Conservation (phyloP, 2,113 vertebrate genomes). For the Melanostigma gelatinosum region DNA sequence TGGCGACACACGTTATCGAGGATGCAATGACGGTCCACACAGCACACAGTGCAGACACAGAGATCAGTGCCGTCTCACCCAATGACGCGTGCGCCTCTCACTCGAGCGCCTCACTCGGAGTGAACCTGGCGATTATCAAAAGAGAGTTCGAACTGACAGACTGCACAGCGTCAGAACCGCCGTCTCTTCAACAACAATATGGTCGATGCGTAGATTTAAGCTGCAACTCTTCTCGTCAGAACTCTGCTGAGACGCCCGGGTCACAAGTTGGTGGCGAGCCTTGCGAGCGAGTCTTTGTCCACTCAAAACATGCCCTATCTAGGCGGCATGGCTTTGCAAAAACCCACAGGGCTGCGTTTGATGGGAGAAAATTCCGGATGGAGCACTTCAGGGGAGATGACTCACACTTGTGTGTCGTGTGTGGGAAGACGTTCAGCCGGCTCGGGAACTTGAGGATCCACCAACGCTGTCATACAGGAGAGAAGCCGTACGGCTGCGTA, state of each 20-base stretch:
- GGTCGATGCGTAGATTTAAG: slow-evolving; percentile 64
- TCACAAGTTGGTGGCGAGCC: slow-evolving; percentile 17
- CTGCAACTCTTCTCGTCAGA: slow-evolving; percentile 41
- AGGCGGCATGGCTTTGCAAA: slow-evolving; percentile 61
- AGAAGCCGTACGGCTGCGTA: slow-evolving; percentile 80
- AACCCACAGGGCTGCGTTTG: slow-evolving; percentile 29
- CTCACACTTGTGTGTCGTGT: slow-evolving; percentile 71
- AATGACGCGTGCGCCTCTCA: neutral
- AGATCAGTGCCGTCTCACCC: neutral
- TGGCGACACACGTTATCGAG: neutral
- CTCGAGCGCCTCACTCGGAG: neutral
- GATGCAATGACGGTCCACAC: neutral
- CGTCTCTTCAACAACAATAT: slow-evolving; percentile 12
- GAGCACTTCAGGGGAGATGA: slow-evolving; percentile 42
- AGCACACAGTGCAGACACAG: neutral
- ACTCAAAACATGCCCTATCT: slow-evolving; percentile 20
- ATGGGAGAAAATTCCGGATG: slow-evolving; percentile 39
- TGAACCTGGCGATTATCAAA: slow-evolving; percentile 56
- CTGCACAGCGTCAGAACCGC: slow-evolving; percentile 16
- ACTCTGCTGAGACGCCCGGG: slow-evolving; percentile 2
- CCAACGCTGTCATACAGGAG: slow-evolving; percentile 81
- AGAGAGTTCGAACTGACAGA: slow-evolving; percentile 52
- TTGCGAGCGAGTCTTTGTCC: slow-evolving; percentile 39
- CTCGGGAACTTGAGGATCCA: slow-evolving; percentile 81
- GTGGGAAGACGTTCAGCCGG: slow-evolving; percentile 80